Evolutionary conservation across 2,888 invertebrate genomes (phyloP).

Genomic region (Iphiclides podalirius): DNA sequence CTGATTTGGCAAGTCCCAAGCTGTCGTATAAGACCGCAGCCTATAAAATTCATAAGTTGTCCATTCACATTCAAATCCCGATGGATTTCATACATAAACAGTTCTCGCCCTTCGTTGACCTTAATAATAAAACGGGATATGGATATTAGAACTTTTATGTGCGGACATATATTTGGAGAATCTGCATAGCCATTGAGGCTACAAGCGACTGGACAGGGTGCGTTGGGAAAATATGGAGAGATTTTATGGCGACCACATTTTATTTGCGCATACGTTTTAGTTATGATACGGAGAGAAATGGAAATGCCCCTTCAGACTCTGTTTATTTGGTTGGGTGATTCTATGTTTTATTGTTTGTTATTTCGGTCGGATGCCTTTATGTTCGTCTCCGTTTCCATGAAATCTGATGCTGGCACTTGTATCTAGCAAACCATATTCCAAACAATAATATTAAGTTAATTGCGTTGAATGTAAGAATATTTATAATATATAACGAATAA

Average conservation of each 20-base stretch:
- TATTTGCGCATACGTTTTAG: constrained; percentile 15
- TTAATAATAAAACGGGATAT: constrained; percentile 9
- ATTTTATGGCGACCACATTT: constrained; percentile 15
- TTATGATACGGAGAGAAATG: constrained; percentile 1
- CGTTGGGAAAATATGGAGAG: constrained; percentile 13
- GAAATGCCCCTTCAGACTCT: neutral
- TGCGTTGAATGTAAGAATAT: too few species aligned
- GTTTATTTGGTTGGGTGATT: neutral
- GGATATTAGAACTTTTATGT: constrained; percentile 20
- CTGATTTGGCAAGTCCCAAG: neutral
- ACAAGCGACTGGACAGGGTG: neutral
- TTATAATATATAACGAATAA: too few species aligned
- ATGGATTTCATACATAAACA: neutral
- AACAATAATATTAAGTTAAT: too few species aligned
- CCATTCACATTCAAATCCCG: neutral
- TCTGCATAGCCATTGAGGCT: constrained; percentile 9
- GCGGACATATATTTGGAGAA: neutral
- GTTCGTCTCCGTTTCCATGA: too few species aligned
- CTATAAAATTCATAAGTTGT: neutral
- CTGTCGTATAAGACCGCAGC: neutral
- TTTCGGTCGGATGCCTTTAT: too few species aligned
- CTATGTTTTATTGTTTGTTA: too few species aligned
- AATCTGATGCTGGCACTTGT: too few species aligned
- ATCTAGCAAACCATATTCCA: too few species aligned
- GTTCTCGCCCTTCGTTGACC: neutral